Evolutionary conservation across 2,888 invertebrate genomes (phyloP).

Genomic region (Hirtodrosophila trivittata): DNA sequence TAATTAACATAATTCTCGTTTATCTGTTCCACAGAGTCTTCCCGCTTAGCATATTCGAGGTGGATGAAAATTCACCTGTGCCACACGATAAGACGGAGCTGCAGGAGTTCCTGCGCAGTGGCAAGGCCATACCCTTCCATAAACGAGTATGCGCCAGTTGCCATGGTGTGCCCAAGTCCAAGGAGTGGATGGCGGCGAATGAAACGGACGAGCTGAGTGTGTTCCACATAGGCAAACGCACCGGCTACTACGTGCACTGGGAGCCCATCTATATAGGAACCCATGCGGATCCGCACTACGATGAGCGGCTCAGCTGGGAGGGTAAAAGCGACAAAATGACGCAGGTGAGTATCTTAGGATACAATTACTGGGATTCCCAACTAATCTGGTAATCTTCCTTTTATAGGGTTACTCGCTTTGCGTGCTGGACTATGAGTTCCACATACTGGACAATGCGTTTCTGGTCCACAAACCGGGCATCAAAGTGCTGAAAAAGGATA

Average conservation of each 20-base stretch:
- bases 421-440: conserved; percentile 95
- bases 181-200: conserved; percentile 91
- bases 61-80: conserved; percentile 87
- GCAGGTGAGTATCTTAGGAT: no score
- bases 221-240: conserved; percentile 92
- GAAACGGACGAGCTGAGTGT: conserved; percentile 89
- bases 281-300: conserved; percentile 93
- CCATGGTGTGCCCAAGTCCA: conserved; percentile 93
- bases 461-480: conserved; percentile 96
- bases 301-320: conserved; percentile 96
- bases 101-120: conserved; percentile 89
- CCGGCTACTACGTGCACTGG: conserved; percentile 92
- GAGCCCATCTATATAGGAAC: conserved; percentile 97
- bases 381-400: neutral
- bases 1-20: no score
- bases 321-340: conserved; percentile 98
- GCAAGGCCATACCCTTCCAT: conserved; percentile 95
- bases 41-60: conserved; percentile 95
- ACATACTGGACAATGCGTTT: conserved; percentile 96
- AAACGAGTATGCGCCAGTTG: conserved; percentile 95
- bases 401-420: conserved; percentile 96
- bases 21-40: conserved; percentile 88
- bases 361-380: no score
- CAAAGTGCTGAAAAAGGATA: conserved; percentile 91
- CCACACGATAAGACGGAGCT: conserved; percentile 90